Percentiles rank a stretch among this genome's conserved stretches.
Evolutionary conservation across 2,797 vertebrate species (phyloP).

Genomic region (Aulostomus chinensis): DNA sequence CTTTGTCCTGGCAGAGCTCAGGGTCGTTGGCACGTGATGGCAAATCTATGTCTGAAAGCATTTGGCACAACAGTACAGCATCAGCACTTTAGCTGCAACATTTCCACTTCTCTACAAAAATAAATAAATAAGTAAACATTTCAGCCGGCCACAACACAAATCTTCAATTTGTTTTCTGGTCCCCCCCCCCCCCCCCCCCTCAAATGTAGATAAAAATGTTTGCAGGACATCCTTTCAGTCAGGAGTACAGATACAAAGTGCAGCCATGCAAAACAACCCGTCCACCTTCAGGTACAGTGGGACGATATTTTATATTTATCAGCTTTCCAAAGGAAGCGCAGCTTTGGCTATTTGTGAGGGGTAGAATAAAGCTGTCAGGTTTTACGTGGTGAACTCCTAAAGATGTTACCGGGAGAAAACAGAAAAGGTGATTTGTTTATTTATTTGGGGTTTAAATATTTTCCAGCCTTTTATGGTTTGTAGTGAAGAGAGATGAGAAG

Average conservation of each 20-base stretch:
- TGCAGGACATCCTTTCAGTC: conserved; percentile 70
- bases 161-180: conserved; percentile 51
- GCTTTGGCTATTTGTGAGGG: conserved; percentile 59
- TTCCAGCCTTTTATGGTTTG: no score
- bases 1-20: conserved; percentile 49
- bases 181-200: no score
- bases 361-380: conserved; percentile 40
- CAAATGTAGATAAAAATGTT: conserved; percentile 59
- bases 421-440: no score
- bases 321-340: conserved; percentile 69
- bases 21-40: conserved; percentile 49
- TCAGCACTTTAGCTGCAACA: conserved; percentile 31
- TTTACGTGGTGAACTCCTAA: conserved; percentile 22
- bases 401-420: no score
- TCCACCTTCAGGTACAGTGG: conserved; percentile 49
- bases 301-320: conserved; percentile 75
- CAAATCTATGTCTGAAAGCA: conserved; percentile 49
- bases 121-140: conserved; percentile 7
- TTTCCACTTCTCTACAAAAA: conserved; percentile 31
- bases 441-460: no score
- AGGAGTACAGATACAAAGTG: conserved; percentile 63
- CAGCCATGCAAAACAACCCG: conserved; percentile 69
- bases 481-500: no score
- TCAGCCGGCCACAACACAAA: conserved; percentile 41
- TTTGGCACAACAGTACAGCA: conserved; percentile 51